Evolutionary conservation across 2,797 vertebrate species (phyloP), one percentile per base, ranked within the genome.

Genomic region (Sebastes nivosus): DNA sequence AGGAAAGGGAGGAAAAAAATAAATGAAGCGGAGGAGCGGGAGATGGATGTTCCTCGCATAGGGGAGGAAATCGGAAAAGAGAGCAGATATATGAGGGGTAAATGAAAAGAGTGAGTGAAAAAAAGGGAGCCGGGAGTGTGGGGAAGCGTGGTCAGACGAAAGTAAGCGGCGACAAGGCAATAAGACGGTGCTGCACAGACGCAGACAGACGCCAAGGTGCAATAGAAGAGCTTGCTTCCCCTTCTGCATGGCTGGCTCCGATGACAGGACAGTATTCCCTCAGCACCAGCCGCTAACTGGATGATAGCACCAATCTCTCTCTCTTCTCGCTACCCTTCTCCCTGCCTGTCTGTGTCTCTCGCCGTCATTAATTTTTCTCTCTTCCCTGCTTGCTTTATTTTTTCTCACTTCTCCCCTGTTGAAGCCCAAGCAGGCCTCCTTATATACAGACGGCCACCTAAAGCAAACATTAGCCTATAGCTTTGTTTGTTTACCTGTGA

Each of bases 191-290:
- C 83, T 78, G 82, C 80, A 81, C 87, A 80, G 87, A 90, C 25
- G 77, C 87, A 92, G 83, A 91, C 90, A 89, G 93, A 94, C 93
- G 93, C 93, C 92, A 91, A 89, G 91, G 92, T 95, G 92, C 93
- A 92, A 94, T 91, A 93, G 94, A 94, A 94, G 95, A 95, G 89
- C 88, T 86, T 75, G 92, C 93, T 95, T 95, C 91, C 92, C 88
- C 79, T 90, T 92, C 88, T 93, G 91, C 90, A 88, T 90, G 89
- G 66, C 88, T 81, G 92, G 88, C 91, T 95, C 91, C 83, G 72
- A 94, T 95, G 92, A 95, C 95, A 94, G 93, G 93, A 92, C 93
- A 93, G 94, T 92, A 96, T 96, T 96, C 95, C 92, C 94, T 93
- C 93, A 89, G 93, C 94, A 94, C 90, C 88, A 84, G 90, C 86